Base-by-base conservation (phyloP, 1,140 invertebrate species). In the Eciton burchellii region DNA sequence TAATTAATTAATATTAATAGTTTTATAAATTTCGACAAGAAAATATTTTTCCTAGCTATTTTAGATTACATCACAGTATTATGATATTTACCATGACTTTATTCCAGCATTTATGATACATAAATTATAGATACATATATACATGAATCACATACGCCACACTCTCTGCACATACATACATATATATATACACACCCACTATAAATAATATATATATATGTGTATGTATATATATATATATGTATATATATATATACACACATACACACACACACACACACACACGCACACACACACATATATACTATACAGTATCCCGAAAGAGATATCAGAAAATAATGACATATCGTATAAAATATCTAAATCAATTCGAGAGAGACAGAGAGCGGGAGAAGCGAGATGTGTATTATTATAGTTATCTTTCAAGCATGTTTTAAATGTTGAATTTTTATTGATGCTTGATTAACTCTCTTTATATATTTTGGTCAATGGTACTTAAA, bases 31-130 rank as follows among this genome's bases (percentile, higher is more conserved):
- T 6, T 35, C 35, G 2, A 35, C 6, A 6, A 35, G 35, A 73
- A 73, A 26, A 43, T 47, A 63, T 43, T 12, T 2, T 19, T 11
- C 12, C 14, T 1, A 3, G 3, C 16, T 74, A 14, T 41, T 63
- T 35, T 14, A 35, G 35, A 16, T 76, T 45, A 4, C 59, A 65
- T 76, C 16, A 52, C 6, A 49, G 84, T 43, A 73, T 88, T 6
- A 6, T 35, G 35, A 35, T 35, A 6, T 35, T 35, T 35, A 35
- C 6, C 35, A 35, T 35, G 35, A 35, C 35, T 35, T 88, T 88
- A 88, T 88, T 88, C 85, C 71, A 85, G 57, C n/a, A 60, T 45
- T 82, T 88, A 88, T 85, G 26, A 77, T 88, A 88, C 84, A 88
- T 52, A 71, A 88, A 88, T 87, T 88, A 83, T 88, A 88, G 84